Base-by-base conservation (phyloP, 2,888 invertebrate species). In the Erynnis tages region DNA sequence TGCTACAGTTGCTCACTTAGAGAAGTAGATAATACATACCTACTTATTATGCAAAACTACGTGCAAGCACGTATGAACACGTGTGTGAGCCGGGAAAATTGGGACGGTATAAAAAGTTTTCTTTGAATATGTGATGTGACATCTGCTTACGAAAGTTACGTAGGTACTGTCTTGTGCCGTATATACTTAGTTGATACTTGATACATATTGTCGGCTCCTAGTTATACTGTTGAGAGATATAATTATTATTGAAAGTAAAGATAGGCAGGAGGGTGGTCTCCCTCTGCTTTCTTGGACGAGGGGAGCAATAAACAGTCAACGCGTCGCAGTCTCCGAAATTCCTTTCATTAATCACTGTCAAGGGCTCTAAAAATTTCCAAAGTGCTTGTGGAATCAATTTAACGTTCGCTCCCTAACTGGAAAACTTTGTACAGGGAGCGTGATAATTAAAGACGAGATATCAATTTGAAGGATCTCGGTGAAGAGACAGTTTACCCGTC, bases 321-420 rank as follows among this genome's bases (percentile, higher is more conserved):
- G 71, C 75, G 72, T 76, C 73, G 65, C 72, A 71, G 75, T 72
- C 79, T 79, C 71, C 74, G 59, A 82, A 85, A 84, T 83, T 81
- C 79, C 81, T 70, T 79, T 77, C 85, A 87, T 89, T 88, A 87
- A 89, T 89, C 88, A 85, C 78, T 86, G 88, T 86, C 86, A 71
- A 76, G 79, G 71, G 80, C 74, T 82, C 79, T 82, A 82, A 87
- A 85, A 85, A 81, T 82, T 76, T 81, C 76, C 71, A 69, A 85
- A 83, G 79, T 76, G 79, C 80, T 76, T 70, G 79, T 76, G 73
- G 78, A 86, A 85, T 88, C 86, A 89, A 87, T 89, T 89, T 82
- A 71, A 77, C 75, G 74, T 72, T 73, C 77, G 65, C 73, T 71
- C 75, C 79, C 76, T 73, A 73, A 73, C 77, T 76, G 75, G 71